Conservation (phyloP, 2,888 invertebrate species). For the Arrhopalites spinosus region DNA sequence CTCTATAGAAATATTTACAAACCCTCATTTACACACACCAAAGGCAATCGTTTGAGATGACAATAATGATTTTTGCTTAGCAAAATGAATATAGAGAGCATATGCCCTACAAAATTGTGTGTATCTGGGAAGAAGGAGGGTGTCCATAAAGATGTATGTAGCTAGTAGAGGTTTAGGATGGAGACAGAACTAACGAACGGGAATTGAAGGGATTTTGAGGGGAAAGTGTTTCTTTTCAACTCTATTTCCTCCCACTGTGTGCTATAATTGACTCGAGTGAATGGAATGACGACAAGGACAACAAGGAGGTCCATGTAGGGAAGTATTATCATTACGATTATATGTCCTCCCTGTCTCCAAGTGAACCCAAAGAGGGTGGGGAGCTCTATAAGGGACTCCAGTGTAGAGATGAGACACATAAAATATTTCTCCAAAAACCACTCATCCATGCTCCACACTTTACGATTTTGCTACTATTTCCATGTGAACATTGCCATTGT, state of each 20-base stretch:
- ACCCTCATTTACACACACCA: no score
- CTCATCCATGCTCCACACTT: constrained; percentile 2
- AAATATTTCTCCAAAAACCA: constrained; percentile 25
- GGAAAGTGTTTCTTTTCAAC: constrained; percentile 40
- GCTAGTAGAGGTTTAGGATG: not conserved
- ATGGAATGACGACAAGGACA: not conserved
- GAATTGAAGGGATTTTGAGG: constrained; percentile 34
- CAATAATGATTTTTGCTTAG: no score
- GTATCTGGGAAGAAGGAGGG: no score
- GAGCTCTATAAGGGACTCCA: no score
- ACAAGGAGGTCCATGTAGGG: not conserved
- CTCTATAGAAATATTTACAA: no score
- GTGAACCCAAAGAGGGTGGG: no score
- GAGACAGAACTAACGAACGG: constrained; percentile 16
- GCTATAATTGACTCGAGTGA: constrained; percentile 38
- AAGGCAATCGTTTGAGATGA: no score
- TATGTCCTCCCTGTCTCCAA: no score
- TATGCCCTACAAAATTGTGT: not conserved
- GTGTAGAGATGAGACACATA: constrained; percentile 26
- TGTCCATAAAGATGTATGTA: not conserved
- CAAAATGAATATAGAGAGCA: not conserved
- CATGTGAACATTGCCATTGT: not conserved
- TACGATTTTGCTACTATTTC: not conserved
- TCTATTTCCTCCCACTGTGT: constrained; percentile 41
- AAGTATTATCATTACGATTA: not conserved